Percentiles rank a stretch among this genome's conserved stretches.
Conservation (phyloP, 2,797 vertebrate genomes). For the Limosa lapponica region DNA sequence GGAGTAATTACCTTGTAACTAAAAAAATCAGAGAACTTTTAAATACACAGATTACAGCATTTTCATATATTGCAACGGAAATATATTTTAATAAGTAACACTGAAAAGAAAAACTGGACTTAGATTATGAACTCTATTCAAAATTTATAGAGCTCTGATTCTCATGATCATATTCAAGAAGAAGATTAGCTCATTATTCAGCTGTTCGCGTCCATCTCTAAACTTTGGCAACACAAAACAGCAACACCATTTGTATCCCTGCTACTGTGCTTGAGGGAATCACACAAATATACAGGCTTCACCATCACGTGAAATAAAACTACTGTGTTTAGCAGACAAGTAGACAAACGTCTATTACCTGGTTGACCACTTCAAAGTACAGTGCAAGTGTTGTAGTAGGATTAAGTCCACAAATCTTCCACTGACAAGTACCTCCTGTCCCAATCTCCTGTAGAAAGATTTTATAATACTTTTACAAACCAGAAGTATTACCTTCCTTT, state of each 20-base stretch:
- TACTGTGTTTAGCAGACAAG: neutral
- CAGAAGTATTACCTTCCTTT: neutral
- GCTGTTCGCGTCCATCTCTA: neutral
- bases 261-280: neutral
- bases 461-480: constrained; percentile 17
- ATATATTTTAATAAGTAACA: neutral
- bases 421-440: constrained; percentile 94
- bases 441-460: constrained; percentile 89
- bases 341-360: constrained; percentile 81
- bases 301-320: neutral
- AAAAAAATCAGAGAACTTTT: neutral
- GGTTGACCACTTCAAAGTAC: constrained; percentile 97
- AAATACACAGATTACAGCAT: neutral
- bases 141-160: neutral
- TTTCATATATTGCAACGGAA: neutral
- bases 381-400: constrained; percentile 90
- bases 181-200: neutral
- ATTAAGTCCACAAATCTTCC: constrained; percentile 96
- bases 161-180: neutral
- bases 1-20: neutral
- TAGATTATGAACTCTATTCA: neutral
- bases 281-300: neutral
- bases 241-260: neutral
- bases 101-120: neutral
- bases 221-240: neutral